These are phyloP conservation scores for Anastrepha ludens DNA, from an alignment of 1,140 invertebrate species.

Conservation along the genomic window DNA sequence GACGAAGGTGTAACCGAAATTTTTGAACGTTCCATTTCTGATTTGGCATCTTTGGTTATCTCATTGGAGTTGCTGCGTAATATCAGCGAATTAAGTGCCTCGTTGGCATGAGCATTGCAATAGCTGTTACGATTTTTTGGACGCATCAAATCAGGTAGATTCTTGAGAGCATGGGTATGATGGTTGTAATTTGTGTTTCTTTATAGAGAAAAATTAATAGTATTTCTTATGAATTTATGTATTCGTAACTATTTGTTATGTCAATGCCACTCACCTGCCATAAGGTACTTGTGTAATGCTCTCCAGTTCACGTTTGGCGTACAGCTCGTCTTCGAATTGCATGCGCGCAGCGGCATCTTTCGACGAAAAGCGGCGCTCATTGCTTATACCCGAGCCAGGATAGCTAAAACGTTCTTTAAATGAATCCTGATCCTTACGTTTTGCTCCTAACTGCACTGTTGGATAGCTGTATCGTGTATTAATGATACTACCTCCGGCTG, in stretches of 20 bases:
- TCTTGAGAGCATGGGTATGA: conserved; percentile 46
- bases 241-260: no score
- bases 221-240: background rate
- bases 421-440: conserved; percentile 66
- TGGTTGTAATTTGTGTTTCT: conserved; percentile 33
- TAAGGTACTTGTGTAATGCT: conserved; percentile 45
- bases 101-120: conserved; percentile 56
- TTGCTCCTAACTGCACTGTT: conserved; percentile 69
- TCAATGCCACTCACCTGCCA: background rate
- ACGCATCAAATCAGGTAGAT: conserved; percentile 54
- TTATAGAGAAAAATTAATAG: background rate
- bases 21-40: conserved; percentile 64
- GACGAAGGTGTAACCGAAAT: conserved; percentile 70
- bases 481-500: conserved; percentile 44
- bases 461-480: conserved; percentile 71
- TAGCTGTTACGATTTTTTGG: conserved; percentile 61
- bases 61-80: conserved; percentile 58
- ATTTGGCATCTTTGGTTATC: conserved; percentile 58
- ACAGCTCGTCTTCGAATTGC: conserved; percentile 43
- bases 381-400: conserved; percentile 63
- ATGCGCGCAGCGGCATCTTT: conserved; percentile 30
- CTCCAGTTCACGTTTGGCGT: conserved; percentile 28
- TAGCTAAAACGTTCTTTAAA: conserved; percentile 72
- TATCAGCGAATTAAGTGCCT: conserved; percentile 43
- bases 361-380: conserved; percentile 12